Percentiles rank a stretch among this genome's conserved stretches.
Conservation (phyloP, 2,888 invertebrate genomes). For the Volucella inanis region DNA sequence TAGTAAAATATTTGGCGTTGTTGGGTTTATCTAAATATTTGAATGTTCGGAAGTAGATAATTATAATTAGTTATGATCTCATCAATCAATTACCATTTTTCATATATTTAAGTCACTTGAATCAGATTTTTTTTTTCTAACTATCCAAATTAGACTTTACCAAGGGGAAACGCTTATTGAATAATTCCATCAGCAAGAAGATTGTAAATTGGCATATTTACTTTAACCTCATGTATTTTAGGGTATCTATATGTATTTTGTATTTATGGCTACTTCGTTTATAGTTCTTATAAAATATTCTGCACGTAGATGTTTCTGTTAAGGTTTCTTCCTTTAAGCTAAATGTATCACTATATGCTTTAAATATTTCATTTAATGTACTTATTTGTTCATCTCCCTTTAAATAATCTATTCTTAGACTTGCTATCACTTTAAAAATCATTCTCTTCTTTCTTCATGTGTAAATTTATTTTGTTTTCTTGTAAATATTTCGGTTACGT, state of each 20-base stretch:
- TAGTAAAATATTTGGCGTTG: too few relatives aligned
- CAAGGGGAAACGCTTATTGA: background rate
- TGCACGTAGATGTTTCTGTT: too few relatives aligned
- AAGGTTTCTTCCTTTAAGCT: too few relatives aligned
- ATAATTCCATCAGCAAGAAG: background rate
- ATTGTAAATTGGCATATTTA: background rate
- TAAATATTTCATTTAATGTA: background rate
- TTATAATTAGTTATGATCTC: background rate
- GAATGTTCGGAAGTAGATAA: background rate
- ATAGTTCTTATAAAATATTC: too few relatives aligned
- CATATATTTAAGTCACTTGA: too few relatives aligned
- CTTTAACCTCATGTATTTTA: background rate
- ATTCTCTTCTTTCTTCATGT: too few relatives aligned
- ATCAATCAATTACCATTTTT: background rate
- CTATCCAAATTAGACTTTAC: background rate
- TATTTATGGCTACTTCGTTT: background rate
- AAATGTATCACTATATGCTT: too few relatives aligned
- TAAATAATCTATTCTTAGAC: background rate
- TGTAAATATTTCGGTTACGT: too few relatives aligned
- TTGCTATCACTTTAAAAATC: background rate
- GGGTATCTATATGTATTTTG: constrained; percentile 7
- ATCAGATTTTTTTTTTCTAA: background rate
- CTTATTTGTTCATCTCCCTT: background rate
- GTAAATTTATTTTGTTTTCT: too few relatives aligned
- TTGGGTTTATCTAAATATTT: too few relatives aligned